A percentile compares a stretch with the other conserved stretches of the same genome.
phyloP scores from a whole-genome alignment of 2,113 vertebrate species.

The Euleptes europaea region DNA sequence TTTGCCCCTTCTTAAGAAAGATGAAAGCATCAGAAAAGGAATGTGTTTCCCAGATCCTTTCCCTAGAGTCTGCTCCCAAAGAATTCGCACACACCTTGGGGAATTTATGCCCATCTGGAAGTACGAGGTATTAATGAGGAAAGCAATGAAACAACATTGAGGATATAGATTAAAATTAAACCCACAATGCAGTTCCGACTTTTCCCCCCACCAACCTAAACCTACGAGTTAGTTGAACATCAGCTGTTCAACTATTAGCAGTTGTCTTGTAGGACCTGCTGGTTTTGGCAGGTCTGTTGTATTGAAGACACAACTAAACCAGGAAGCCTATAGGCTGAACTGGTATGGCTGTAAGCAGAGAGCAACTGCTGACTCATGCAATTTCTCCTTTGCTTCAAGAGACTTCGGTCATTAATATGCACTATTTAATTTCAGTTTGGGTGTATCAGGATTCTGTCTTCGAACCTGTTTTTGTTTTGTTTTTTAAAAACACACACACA shows the following conservation, averaged over 20 bases:
- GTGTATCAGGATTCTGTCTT: background rate
- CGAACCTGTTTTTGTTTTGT: background rate
- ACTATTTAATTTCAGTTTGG: background rate
- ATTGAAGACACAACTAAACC: background rate
- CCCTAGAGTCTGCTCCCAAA: background rate
- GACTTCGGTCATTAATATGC: background rate
- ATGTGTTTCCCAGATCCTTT: background rate
- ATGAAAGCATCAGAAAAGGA: background rate
- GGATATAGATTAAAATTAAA: background rate
- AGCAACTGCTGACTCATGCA: background rate
- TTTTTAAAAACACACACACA: too few relatives aligned
- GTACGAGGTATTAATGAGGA: background rate
- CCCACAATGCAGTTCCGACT: background rate
- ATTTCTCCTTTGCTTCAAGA: background rate
- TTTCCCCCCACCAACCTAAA: background rate
- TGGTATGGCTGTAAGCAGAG: background rate
- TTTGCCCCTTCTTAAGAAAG: constrained; percentile 10
- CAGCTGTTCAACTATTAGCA: background rate
- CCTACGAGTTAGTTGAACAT: background rate
- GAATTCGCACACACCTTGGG: background rate
- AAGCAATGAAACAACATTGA: background rate
- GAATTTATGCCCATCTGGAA: background rate
- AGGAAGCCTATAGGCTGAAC: background rate
- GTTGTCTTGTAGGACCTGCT: too few relatives aligned
- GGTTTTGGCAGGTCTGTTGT: background rate